These are phyloP conservation scores for Periparus ater DNA, from an alignment of 2,797 vertebrate genomes.

Conservation along the genomic window DNA sequence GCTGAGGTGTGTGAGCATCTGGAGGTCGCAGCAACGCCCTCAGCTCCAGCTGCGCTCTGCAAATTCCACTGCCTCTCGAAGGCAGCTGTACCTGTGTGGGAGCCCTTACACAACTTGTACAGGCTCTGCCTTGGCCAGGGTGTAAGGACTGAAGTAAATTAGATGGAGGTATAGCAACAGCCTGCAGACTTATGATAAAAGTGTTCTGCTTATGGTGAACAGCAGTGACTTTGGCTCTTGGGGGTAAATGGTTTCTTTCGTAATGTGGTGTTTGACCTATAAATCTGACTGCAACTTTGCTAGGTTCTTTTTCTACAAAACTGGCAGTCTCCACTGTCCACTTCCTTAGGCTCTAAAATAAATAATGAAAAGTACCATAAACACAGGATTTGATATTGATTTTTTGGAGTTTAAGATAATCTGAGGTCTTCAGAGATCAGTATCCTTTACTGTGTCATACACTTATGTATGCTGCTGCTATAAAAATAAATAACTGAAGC, in stretches of 20 bases:
- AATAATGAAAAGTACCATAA: constrained; percentile 57
- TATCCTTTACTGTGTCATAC: constrained; percentile 48
- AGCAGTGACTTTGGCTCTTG: not conserved
- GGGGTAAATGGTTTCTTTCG: not conserved
- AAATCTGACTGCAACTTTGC: constrained; percentile 11
- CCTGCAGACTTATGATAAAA: not conserved
- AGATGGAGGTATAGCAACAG: not conserved
- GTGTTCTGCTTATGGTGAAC: not conserved
- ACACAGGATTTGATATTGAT: constrained; percentile 62
- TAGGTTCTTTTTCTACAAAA: constrained; percentile 4
- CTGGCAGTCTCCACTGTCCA: not conserved
- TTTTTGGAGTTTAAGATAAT: constrained; percentile 67
- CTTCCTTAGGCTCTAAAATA: constrained; percentile 45
- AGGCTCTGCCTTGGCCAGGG: accelerated
- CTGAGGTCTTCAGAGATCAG: constrained; percentile 55
- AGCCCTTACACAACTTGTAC: not conserved
- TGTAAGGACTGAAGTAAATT: not conserved
- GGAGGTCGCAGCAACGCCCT: accelerated
- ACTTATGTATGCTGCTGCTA: constrained; percentile 53
- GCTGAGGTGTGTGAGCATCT: not conserved
- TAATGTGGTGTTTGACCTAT: not conserved
- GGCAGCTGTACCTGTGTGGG: not conserved
- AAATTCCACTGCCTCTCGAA: not conserved
- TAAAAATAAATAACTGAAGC: constrained; percentile 71
- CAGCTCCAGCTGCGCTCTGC: not conserved